These are phyloP conservation scores for Uloborus diversus DNA, from an alignment of 1,140 invertebrate genomes.

Conservation along the genomic window DNA sequence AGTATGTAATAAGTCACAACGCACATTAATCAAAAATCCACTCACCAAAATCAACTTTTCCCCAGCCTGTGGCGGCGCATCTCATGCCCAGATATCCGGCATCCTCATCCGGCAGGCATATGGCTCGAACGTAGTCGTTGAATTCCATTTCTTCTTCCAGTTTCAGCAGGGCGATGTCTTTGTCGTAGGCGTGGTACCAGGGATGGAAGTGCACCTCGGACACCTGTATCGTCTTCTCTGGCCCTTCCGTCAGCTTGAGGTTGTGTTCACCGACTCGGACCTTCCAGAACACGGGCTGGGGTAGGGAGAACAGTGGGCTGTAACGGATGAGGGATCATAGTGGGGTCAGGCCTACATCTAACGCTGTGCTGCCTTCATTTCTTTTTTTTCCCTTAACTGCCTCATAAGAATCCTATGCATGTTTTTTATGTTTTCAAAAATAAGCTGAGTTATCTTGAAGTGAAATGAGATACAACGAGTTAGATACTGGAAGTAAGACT, in stretches of 20 bases:
- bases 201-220: conserved; percentile 60
- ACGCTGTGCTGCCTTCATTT: too few relatives aligned
- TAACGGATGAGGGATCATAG: conserved; percentile 41
- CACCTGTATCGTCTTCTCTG: conserved; percentile 77
- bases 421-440: too few relatives aligned
- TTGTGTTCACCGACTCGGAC: conserved; percentile 86
- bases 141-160: conserved; percentile 74
- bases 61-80: conserved; percentile 88
- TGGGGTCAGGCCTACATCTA: neutral
- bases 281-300: conserved; percentile 66
- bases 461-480: too few relatives aligned
- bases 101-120: conserved; percentile 63
- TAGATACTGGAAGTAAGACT: too few relatives aligned
- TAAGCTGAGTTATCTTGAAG: too few relatives aligned
- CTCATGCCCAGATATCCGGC: conserved; percentile 61
- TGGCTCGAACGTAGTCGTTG: conserved; percentile 59
- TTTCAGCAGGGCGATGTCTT: conserved; percentile 78
- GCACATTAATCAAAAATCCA: too few relatives aligned
- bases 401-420: too few relatives aligned
- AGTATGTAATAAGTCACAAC: too few relatives aligned
- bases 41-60: conserved; percentile 65
- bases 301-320: conserved; percentile 85
- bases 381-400: too few relatives aligned
- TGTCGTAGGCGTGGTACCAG: conserved; percentile 61
- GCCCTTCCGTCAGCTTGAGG: conserved; percentile 74